Percentiles rank a stretch among this genome's conserved stretches.
Conservation (phyloP, 2,113 vertebrate genomes). For the Vicugna pacos region DNA sequence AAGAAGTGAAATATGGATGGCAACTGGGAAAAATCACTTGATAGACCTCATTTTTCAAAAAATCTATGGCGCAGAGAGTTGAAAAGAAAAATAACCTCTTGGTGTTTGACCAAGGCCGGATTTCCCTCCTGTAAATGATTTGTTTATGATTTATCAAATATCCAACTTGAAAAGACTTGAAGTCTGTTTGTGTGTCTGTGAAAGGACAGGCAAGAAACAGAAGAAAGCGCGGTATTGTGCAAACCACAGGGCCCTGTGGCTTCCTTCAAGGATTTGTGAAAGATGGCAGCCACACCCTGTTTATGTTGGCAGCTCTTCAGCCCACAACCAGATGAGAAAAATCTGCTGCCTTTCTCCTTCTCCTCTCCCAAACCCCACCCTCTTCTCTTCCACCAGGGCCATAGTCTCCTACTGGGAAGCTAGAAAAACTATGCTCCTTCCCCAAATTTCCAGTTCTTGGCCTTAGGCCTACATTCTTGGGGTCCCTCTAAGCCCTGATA, state of each 20-base stretch:
- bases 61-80: background rate
- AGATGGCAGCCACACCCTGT: background rate
- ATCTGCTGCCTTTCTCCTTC: background rate
- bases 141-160: conserved; percentile 19
- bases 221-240: conserved; percentile 13
- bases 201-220: background rate
- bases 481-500: background rate
- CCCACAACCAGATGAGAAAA: conserved; percentile 54
- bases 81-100: background rate
- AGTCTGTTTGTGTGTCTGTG: conserved; percentile 9
- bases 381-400: background rate
- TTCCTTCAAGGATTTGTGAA: background rate
- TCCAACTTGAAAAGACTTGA: conserved; percentile 31
- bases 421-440: background rate
- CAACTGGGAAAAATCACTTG: fast-evolving
- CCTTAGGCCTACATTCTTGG: background rate
- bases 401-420: background rate
- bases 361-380: background rate
- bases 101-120: background rate
- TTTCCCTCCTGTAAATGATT: background rate
- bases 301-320: conserved; percentile 16
- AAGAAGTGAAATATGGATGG: background rate
- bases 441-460: background rate
- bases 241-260: background rate
- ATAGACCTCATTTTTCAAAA: background rate